A percentile compares a stretch with the other conserved stretches of the same genome.
Evolutionary conservation across 2,113 vertebrate species (phyloP).

Genomic region (Bufo bufo): DNA sequence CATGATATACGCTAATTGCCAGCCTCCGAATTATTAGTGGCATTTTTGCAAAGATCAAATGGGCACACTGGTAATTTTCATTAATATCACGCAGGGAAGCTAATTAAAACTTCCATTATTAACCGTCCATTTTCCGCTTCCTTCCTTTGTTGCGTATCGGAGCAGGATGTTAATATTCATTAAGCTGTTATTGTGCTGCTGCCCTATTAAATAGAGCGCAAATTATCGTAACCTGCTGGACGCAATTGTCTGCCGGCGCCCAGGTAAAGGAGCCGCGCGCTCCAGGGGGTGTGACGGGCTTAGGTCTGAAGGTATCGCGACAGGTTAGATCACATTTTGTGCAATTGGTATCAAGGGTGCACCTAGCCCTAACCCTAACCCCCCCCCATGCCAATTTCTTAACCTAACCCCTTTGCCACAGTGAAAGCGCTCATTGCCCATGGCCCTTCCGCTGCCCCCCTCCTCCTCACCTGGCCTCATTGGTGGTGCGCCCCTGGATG

Average conservation of each 20-base stretch:
- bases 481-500: too few relatives aligned
- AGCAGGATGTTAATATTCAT: constrained; percentile 66
- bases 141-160: constrained; percentile 65
- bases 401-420: too few relatives aligned
- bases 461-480: too few relatives aligned
- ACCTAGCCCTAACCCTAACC: too few relatives aligned
- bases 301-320: too few relatives aligned
- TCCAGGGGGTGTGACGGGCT: background rate
- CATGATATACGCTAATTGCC: constrained; percentile 77
- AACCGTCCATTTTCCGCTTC: constrained; percentile 66
- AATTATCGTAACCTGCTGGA: constrained; percentile 61
- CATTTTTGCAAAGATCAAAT: constrained; percentile 72
- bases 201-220: constrained; percentile 60
- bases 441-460: too few relatives aligned
- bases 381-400: too few relatives aligned
- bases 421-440: too few relatives aligned
- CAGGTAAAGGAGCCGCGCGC: background rate
- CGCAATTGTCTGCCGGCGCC: constrained; percentile 52
- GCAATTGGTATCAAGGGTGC: too few relatives aligned
- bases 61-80: constrained; percentile 76
- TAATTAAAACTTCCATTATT: constrained; percentile 80
- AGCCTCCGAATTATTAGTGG: constrained; percentile 68
- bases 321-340: too few relatives aligned
- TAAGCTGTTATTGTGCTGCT: constrained; percentile 63
- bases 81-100: constrained; percentile 79